Base-by-base conservation (phyloP, 2,113 vertebrate genomes). In the Centropus bengalensis region DNA sequence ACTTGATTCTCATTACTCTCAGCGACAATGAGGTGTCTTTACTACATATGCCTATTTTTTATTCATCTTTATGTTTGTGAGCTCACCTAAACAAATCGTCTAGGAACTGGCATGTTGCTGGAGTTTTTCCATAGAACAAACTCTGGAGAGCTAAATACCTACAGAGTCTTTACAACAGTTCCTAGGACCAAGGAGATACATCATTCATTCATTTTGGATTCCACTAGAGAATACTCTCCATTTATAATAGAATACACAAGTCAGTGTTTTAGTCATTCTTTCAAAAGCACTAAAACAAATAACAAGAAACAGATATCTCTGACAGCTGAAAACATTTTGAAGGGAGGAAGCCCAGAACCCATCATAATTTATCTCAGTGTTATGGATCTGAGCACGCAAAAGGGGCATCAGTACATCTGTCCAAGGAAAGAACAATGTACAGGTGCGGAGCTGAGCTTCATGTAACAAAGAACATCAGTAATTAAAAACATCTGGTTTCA, bases 301-400 rank as follows among this genome's bases (percentile, higher is more conserved):
- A 99, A 99, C 97, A 97, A 98, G 98, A 98, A 98, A 97, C 98
- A 99, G 98, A 98, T 92, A 92, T 63, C 71, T 83, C 81, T 87
- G 92, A 94, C 94, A 97, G 93, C 93, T 93, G 90, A 97, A 96
- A 97, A 96, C 60, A 95, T 98, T 98, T 98, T 98, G 98, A 98
- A 9, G 92, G 76, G 94, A 93, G 94, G 95, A 89, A 93, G 97
- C 98, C 98, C 98, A 97, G 97, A 96, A 96, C 86, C 92, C 93
- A 92, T 96, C 88, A 95, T 97, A 96, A 98, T 98, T 98, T 97
- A 98, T 98, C 98, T 98, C 96, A 17, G 89, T 88, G 80, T 91
- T 97, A 96, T 3, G 68, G 88, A 93, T 92, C 82, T 76, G 89
- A 95, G 95, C 95, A 96, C 91, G 97, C 98, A 97, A 77, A 97